Percentiles rank a stretch among this genome's conserved stretches.
Evolutionary conservation across 2,797 vertebrate species (phyloP).

Genomic region (Lycodopsis pacificus): DNA sequence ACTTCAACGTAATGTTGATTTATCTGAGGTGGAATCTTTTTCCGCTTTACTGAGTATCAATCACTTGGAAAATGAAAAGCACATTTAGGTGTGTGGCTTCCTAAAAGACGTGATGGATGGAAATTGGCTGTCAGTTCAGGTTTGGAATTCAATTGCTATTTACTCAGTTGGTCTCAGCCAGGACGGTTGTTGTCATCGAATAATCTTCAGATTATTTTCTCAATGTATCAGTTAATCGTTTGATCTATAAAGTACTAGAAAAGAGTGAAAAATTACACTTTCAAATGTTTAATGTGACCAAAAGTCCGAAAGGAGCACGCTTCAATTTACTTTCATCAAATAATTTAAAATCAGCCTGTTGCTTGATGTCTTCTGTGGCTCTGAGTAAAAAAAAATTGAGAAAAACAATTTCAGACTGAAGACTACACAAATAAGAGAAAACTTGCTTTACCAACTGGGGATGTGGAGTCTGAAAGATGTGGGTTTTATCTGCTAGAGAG

Average conservation of each 20-base stretch:
- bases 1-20: not conserved
- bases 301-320: not conserved
- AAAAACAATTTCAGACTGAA: too few species aligned
- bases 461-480: not conserved
- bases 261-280: not conserved
- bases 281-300: not conserved
- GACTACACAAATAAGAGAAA: not conserved
- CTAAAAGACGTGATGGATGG: not conserved
- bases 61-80: conserved; percentile 9
- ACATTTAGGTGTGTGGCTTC: not conserved
- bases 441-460: not conserved
- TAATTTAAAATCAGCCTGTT: not conserved
- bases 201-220: not conserved
- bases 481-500: not conserved
- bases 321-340: not conserved
- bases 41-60: not conserved
- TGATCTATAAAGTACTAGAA: not conserved
- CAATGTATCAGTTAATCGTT: not conserved
- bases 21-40: not conserved
- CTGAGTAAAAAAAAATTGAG: not conserved
- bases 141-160: not conserved
- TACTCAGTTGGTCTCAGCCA: not conserved
- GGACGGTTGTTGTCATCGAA: not conserved
- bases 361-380: not conserved
- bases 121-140: not conserved